A percentile compares a stretch with the other conserved stretches of the same genome.
Conservation (phyloP, 2,113 vertebrate genomes). For the Stictonetta naevosa region DNA sequence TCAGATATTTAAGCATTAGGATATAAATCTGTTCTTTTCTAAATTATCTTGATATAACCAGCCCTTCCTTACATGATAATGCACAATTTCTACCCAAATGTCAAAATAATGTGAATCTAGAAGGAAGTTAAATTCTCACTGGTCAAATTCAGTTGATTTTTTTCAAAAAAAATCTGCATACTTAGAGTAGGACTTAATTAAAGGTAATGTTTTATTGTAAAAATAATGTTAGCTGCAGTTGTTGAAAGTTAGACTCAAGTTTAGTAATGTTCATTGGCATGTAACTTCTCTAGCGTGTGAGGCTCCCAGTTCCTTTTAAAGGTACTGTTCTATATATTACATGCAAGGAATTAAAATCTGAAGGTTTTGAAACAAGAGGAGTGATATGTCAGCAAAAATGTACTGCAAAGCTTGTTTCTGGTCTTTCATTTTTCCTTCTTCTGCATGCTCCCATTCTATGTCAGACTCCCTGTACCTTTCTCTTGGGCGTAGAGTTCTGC, state of each 20-base stretch:
- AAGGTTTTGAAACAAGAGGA: neutral
- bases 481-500: neutral
- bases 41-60: neutral
- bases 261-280: neutral
- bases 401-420: neutral
- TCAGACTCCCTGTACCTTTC: neutral
- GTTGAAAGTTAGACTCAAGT: neutral
- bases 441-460: fast-evolving
- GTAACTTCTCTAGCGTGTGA: neutral
- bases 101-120: neutral
- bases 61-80: neutral
- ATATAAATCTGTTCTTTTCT: neutral
- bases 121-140: neutral
- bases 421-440: neutral
- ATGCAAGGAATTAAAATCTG: neutral
- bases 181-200: neutral
- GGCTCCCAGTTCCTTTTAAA: neutral
- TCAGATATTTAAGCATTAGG: neutral
- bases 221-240: neutral
- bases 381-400: neutral
- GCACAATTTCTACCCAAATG: neutral
- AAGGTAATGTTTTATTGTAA: no score
- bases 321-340: neutral
- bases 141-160: neutral
- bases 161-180: fast-evolving